These are phyloP conservation scores for Scomber scombrus DNA, from an alignment of 2,113 vertebrate species.

Conservation along the genomic window DNA sequence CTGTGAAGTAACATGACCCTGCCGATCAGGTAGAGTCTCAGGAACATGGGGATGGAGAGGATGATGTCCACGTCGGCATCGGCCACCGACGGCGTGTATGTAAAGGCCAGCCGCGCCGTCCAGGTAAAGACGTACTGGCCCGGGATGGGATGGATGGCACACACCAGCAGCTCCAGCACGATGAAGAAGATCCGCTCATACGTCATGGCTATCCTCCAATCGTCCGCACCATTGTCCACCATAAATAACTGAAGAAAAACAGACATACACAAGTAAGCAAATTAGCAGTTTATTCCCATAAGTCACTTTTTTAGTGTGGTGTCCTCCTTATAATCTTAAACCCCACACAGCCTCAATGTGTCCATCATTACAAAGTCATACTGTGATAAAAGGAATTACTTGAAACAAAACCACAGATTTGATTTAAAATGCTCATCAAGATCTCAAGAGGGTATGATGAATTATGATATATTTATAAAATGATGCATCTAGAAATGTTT, in stretches of 20 bases:
- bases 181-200: slow-evolving; percentile 93
- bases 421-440: not conserved
- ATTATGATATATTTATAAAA: not conserved
- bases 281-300: not conserved
- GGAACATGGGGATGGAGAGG: slow-evolving; percentile 96
- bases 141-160: slow-evolving; percentile 94
- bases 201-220: slow-evolving; percentile 97
- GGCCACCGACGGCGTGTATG: slow-evolving; percentile 89
- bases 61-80: slow-evolving; percentile 93
- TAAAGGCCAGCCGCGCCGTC: slow-evolving; percentile 93
- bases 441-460: not conserved
- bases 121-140: slow-evolving; percentile 94
- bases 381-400: not conserved
- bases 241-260: slow-evolving; percentile 89
- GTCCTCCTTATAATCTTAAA: not conserved
- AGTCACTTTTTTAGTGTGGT: not conserved
- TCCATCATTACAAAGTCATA: not conserved
- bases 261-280: not conserved
- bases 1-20: slow-evolving; percentile 95
- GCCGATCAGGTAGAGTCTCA: slow-evolving; percentile 94
- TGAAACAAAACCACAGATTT: not conserved
- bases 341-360: not conserved
- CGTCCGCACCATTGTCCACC: slow-evolving; percentile 96
- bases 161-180: slow-evolving; percentile 92
- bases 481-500: no score